Base-by-base conservation (phyloP, 2,888 invertebrate genomes). In the Ernsta delagoae region DNA sequence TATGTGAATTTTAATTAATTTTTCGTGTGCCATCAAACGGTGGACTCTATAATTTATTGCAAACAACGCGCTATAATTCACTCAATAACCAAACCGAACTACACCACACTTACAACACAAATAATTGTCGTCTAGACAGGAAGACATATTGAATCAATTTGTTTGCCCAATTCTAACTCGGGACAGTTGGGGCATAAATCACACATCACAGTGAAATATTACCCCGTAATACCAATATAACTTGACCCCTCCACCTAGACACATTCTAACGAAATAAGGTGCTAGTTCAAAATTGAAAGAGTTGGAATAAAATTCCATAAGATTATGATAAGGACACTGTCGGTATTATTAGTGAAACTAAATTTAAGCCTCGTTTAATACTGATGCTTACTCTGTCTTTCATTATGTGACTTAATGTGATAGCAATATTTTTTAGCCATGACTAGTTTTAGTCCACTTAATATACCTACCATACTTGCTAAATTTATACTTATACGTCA, bases 81-180 rank as follows among this genome's bases (percentile, higher is more conserved):
- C 41, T 48, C 65, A 65, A 70, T 64, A 73, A 64, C 59, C 65
- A 59, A 73, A 64, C 54, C 65, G 59, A 61, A 67, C 34, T 61
- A 65, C 50, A 45, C 56, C 48, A 70, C 50, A 70, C 39, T 72
- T 72, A 65, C 73, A 71, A 72, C 73, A 73, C 75, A 76, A 77
- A 77, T 79, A 78, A 79, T 82, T 77, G 78, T 76, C 76, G 76
- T 72, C 71, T 75, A 75, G 75, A 79, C 82, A 79, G 81, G 76
- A 77, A 80, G 79, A 81, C 78, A 77, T 81, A 81, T 81, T 78
- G 80, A 80, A 86, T 87, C 89, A 87, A 88, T 88, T 88, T 86
- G 85, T 86, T 84, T 81, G 77, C 75, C 73, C 83, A 80, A 83
- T 82, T 80, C 82, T 80, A 82, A 79, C 79, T 71, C 75, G 73